A percentile compares a stretch with the other conserved stretches of the same genome.
These are phyloP conservation scores for Hemiprocne comata DNA, from an alignment of 2,113 vertebrate genomes.

Conservation along the genomic window DNA sequence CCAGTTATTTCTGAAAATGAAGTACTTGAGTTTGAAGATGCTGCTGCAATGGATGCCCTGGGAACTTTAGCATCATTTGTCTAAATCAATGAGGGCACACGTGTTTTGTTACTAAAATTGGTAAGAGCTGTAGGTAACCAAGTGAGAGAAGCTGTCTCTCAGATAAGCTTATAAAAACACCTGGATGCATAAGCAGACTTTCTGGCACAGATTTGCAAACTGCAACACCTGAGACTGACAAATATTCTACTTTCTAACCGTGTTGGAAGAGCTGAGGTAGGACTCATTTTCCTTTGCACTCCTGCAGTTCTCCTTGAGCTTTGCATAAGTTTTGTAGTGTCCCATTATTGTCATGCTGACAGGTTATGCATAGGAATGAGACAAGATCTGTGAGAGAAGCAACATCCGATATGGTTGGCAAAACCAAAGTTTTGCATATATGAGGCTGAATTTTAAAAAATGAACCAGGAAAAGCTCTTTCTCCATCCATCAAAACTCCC, in stretches of 20 bases:
- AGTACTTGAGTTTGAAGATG: neutral
- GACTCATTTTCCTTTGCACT: neutral
- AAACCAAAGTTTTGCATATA: neutral
- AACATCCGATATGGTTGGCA: neutral
- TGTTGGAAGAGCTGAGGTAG: neutral
- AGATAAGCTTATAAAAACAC: neutral
- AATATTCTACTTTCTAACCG: neutral
- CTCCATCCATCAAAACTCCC: neutral
- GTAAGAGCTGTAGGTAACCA: neutral
- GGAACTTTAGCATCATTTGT: neutral
- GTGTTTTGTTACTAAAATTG: neutral
- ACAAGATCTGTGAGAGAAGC: neutral
- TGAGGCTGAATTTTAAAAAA: neutral
- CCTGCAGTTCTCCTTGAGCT: neutral
- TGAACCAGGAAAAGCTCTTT: neutral
- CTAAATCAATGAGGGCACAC: neutral
- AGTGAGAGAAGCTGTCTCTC: neutral
- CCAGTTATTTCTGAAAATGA: neutral
- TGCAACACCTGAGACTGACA: neutral
- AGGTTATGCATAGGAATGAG: neutral
- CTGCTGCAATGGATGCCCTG: neutral
- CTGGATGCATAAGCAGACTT: neutral
- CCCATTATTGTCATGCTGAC: neutral
- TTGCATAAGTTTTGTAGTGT: neutral
- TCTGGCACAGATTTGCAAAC: too few relatives aligned